Conservation (phyloP, 2,113 vertebrate genomes). For the Hucho hucho region DNA sequence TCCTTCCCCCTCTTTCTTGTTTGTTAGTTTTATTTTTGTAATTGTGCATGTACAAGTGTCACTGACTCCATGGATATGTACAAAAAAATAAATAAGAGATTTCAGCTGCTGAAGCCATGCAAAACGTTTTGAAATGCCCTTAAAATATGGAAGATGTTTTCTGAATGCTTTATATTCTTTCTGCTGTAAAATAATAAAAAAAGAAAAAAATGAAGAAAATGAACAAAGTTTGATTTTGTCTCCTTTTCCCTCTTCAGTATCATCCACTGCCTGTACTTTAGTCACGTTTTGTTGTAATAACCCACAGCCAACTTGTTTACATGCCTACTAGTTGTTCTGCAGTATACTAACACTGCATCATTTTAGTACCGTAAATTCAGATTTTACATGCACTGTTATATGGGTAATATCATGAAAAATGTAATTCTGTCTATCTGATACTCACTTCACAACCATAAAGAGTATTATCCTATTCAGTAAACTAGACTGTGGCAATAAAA, state of each 20-base stretch:
- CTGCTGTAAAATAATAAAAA: constrained; percentile 99
- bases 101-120: constrained; percentile 99
- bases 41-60: constrained; percentile 99
- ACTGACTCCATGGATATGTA: constrained; percentile 99
- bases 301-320: no score
- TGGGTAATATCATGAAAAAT: no score
- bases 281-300: no score
- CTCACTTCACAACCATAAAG: no score
- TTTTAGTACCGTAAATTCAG: no score
- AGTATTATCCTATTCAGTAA: no score
- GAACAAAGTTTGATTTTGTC: constrained; percentile 36
- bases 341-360: no score
- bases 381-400: no score
- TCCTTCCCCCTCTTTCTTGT: constrained; percentile 66
- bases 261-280: no score
- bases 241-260: background rate
- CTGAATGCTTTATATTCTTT: constrained; percentile 99
- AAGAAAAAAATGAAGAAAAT: constrained; percentile 87
- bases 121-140: constrained; percentile 99
- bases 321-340: no score
- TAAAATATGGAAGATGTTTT: constrained; percentile 99
- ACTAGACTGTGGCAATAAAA: no score
- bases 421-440: no score
- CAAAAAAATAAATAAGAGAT: constrained; percentile 81
- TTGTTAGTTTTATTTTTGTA: constrained; percentile 99